Base-by-base conservation (phyloP, 2,113 vertebrate species). In the Xiphophorus maculatus region DNA sequence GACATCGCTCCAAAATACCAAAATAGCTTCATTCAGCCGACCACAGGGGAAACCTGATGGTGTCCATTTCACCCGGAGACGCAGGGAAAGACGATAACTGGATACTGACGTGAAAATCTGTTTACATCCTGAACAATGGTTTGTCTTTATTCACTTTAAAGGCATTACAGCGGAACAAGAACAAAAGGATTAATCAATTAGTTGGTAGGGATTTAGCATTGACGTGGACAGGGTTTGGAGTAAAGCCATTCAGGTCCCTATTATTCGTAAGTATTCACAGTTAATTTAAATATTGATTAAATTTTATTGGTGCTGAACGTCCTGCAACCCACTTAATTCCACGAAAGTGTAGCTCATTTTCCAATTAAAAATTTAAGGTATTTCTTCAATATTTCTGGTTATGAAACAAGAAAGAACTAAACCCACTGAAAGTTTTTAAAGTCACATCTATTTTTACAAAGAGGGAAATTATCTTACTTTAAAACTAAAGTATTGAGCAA, bases 1-100 rank as follows among this genome's bases (percentile, higher is more conserved):
- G 87, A 84, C 87, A 69, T 85, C 5, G 51, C 86, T 84, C 78
- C 77, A n/a, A n/a, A n/a, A n/a, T n/a, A 92, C 84, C 70, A 72
- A 91, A 77, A 91, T 85, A 91, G 88, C 88, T 72, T 74, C 13
- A 29, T 7, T n/a, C 37, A 67, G 37, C 4, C 58, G 44, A 30
- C 66, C 32, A 58, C 62, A 73, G 60, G 11, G 17, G 30, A 77
- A 30, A 80, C 76, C 60, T 42, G 73, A 63, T 44, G 4, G 35
- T 37, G 35, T 37, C 35, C 35, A 37, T 37, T 37, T 37, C 35
- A 37, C 10, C 35, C 10, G 10, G 75, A 78, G 58, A 60, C 1
- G 65, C 62, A 74, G 9, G 40, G 79, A 79, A 84, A 69, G 71
- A 82, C 33, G 15, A 25, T 0, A 28, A 63, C 48, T 54, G 37